Conservation (phyloP, 2,113 vertebrate species). For the Syngnathoides biaculeatus region DNA sequence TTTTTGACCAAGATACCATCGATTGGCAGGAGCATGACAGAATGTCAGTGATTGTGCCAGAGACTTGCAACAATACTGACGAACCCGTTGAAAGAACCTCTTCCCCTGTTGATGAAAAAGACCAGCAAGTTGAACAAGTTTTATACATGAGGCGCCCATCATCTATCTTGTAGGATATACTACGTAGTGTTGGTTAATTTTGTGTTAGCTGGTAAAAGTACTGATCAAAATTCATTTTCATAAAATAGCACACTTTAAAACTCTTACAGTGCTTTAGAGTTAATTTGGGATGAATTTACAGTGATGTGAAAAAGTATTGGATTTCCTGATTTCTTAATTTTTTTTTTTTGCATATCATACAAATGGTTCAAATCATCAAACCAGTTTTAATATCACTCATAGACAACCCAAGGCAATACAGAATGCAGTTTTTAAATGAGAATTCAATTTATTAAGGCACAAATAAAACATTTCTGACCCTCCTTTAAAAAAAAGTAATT, state of each 20-base stretch:
- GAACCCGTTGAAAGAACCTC: background rate
- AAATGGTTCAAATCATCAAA: too few species aligned
- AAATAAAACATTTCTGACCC: too few species aligned
- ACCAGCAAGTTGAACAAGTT: constrained; percentile 9
- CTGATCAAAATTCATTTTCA: background rate
- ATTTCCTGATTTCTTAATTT: too few species aligned
- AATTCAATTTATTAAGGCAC: too few species aligned
- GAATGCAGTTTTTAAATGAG: too few species aligned
- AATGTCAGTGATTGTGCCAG: background rate
- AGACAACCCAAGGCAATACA: too few species aligned
- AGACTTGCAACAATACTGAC: background rate
- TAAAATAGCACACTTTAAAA: background rate
- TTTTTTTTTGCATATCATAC: too few species aligned
- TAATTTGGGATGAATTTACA: too few species aligned
- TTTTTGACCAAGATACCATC: background rate
- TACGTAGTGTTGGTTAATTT: background rate
- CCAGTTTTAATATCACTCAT: too few species aligned
- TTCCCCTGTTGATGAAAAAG: constrained; percentile 1
- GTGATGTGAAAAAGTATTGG: too few species aligned
- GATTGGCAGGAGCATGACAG: background rate
- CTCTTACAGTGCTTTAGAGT: too few species aligned
- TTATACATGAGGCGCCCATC: constrained; percentile 27
- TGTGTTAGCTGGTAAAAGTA: background rate
- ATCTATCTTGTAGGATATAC: background rate
- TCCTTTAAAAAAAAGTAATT: too few species aligned